Conservation (phyloP, 1,140 invertebrate species). For the Bombus terrestris region DNA sequence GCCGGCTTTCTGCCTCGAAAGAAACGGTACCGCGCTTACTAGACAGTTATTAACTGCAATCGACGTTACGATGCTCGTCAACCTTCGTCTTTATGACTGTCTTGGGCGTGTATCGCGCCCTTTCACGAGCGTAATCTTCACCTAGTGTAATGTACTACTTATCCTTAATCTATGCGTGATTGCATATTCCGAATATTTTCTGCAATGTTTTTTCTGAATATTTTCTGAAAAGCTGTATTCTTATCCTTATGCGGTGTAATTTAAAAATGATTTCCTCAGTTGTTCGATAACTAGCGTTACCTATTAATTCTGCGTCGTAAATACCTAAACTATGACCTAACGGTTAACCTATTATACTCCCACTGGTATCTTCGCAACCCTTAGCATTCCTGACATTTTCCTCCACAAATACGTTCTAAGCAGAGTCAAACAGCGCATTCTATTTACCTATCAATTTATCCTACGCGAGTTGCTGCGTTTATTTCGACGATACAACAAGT, state of each 20-base stretch:
- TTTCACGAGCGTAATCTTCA: conserved; percentile 41
- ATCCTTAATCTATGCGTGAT: not conserved
- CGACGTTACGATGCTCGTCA: conserved; percentile 53
- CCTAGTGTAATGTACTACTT: not conserved
- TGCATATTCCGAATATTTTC: not conserved
- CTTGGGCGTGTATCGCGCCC: conserved; percentile 48
- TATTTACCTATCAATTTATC: not conserved
- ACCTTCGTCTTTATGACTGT: conserved; percentile 45
- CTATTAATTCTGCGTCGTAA: not conserved
- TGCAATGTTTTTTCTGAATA: not conserved
- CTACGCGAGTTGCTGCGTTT: not conserved
- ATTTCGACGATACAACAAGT: not conserved
- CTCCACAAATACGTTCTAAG: not conserved
- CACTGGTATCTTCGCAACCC: not conserved
- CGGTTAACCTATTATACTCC: not conserved
- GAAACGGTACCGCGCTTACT: conserved; percentile 53
- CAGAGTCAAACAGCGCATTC: not conserved
- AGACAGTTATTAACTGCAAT: conserved; percentile 67
- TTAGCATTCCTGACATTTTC: not conserved
- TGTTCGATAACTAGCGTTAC: not conserved
- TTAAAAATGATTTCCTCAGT: not conserved
- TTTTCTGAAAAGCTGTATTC: not conserved
- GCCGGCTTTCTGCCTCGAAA: conserved; percentile 29
- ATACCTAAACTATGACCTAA: not conserved
- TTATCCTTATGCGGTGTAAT: not conserved